A percentile compares a stretch with the other conserved stretches of the same genome.
Evolutionary conservation across 2,888 invertebrate genomes (phyloP).

Genomic region (Rotaria macrura): DNA sequence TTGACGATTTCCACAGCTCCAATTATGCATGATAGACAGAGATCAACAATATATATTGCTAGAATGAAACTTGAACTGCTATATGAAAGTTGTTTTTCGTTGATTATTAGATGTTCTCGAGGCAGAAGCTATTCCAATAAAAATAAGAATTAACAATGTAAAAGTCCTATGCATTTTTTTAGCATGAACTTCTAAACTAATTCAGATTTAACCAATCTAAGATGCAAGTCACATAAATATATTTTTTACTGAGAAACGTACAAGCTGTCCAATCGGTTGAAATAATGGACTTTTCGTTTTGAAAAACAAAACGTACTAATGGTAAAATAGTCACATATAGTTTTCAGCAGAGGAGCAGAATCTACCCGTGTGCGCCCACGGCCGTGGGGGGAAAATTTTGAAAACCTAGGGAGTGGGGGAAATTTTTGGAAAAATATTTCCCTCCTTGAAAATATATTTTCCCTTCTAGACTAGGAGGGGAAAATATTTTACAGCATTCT

Average conservation of each 20-base stretch:
- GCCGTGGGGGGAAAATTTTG: too few relatives aligned
- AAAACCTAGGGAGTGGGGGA: too few relatives aligned
- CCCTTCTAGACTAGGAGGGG: too few relatives aligned
- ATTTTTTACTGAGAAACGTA: not conserved
- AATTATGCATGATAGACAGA: not conserved
- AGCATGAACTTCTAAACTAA: not conserved
- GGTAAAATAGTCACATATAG: not conserved
- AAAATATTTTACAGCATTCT: too few relatives aligned
- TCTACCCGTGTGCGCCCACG: too few relatives aligned
- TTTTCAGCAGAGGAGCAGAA: too few relatives aligned
- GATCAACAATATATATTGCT: not conserved
- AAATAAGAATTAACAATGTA: not conserved
- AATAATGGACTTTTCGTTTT: not conserved
- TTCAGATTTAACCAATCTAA: not conserved
- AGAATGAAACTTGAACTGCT: not conserved
- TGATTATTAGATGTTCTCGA: not conserved
- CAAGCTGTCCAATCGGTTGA: not conserved
- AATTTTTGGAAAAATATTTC: too few relatives aligned
- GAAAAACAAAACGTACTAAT: not conserved
- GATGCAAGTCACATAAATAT: not conserved
- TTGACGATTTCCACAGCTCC: conserved; percentile 39
- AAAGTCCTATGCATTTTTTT: not conserved
- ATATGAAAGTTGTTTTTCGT: not conserved
- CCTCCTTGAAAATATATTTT: too few relatives aligned
- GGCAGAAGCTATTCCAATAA: not conserved